Evolutionary conservation across 1,140 invertebrate genomes (phyloP), one percentile per base, ranked within the genome.

Genomic region (Dreissena polymorpha): DNA sequence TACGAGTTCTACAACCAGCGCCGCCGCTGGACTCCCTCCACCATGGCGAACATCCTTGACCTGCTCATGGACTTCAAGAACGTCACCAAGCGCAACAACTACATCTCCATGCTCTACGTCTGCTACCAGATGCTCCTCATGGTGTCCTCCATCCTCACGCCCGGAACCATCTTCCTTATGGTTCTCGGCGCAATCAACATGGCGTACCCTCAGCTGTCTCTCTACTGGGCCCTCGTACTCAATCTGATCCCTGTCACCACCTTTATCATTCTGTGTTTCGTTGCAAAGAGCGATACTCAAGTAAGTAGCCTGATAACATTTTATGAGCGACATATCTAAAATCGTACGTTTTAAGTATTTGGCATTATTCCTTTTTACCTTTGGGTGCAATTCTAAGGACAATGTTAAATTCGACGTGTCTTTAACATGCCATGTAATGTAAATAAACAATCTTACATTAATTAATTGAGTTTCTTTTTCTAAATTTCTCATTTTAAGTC

Each of bases 31-130:
- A 94, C 95, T 53, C 95, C 95, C 3, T 95, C 95, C 1, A 95
- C 95, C 8, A 94, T 95, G 92, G 95, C 95, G 51, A 95, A 95
- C 88, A 95, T 95, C 49, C 91, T 95, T 72, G 95, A 95, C 88
- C 87, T 95, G 14, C 89, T 95, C 0, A 86, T 91, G 89, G 85
- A 86, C 81, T 88, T 85, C 71, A 83, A 80, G 51, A 81, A 81
- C 64, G 83, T 94, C 3, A 92, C 95, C 13, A 87, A 79, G 39
- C 78, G 77, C 5, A 89, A 88, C 83, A 81, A 86, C 39, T 83
- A 88, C 68, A 90, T 91, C 27, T 90, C 89, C 6, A 84, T 88
- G 71, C 76, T 89, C 49, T 90, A 88, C 57, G 88, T 91, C 69
- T 29, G 86, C 60, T 91, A 91, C 78, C 90, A 91, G 88, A 92